Base-by-base conservation (phyloP, 1,140 invertebrate genomes). In the Leguminivora glycinivorella region DNA sequence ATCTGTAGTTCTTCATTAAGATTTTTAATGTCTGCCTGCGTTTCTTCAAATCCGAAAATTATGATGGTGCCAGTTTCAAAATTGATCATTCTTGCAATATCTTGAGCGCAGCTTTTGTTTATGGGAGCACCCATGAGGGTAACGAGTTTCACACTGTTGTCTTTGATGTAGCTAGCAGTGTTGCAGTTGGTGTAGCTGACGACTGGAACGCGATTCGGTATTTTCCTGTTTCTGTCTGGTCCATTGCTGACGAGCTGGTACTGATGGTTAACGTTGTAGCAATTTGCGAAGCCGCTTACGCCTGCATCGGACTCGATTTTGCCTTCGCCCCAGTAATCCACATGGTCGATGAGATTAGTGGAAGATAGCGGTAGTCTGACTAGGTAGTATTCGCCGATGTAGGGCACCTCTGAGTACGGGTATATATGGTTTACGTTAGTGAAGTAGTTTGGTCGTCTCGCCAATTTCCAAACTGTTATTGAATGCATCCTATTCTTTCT, bases 271-370 rank as follows among this genome's bases (percentile, higher is more conserved):
- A 80, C 75, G 34, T 80, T 80, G 29, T 80, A 80, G 22, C 78
- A 76, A 19, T 78, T 63, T 0, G 72, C 22, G 34, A 76, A 80
- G 2, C 78, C 78, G 14, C 69, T 76, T 38, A 26, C 12, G 4
- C 73, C 75, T 4, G 24, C 43, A 4, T 47, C 1, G 1, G 34
- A 22, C 5, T 58, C 26, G 17, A 80, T 80, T 58, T 63, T 70
- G 9, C 79, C 76, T 66, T 81, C 79, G 1, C 79, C 79, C 79
- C 79, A 81, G 56, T 81, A 81, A 68, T 81, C 76, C 0, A 81
- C 73, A 31, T 75, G 72, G 4, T 78, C 76, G 3, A 78, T 52
- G 0, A 77, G 26, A 43, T 67, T 69, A 19, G 56, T 47, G 0
- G 24, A 17, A 4, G 70, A 60, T 29, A 25, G 9, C n/a, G 79